Conservation (phyloP, 2,888 invertebrate genomes). For the Oasisia sp. region DNA sequence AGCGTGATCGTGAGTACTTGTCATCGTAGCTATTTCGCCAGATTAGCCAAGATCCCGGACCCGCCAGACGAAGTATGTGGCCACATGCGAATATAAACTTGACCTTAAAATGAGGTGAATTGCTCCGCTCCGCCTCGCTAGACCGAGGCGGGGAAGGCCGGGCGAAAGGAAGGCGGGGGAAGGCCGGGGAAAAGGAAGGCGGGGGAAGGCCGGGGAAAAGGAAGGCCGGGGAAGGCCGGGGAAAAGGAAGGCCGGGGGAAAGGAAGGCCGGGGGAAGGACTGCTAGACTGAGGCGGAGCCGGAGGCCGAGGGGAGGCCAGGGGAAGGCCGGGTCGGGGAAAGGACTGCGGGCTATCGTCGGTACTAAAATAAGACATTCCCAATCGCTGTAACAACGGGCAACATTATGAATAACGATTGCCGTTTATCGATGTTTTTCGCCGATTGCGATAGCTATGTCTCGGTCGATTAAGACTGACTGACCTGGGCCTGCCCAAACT, state of each 20-base stretch:
- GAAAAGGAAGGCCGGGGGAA: no score
- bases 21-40: not conserved
- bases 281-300: no score
- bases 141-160: not conserved
- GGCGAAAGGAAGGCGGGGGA: no score
- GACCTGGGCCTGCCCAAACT: not conserved
- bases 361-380: not conserved
- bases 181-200: no score
- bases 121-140: not conserved
- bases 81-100: not conserved
- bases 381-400: not conserved
- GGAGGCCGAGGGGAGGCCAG: no score
- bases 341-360: not conserved
- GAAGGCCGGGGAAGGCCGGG: not conserved
- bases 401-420: not conserved
- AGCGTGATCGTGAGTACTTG: constrained; percentile 7
- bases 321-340: no score
- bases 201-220: no score
- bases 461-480: constrained; percentile 10
- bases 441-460: not conserved
- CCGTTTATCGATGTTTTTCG: not conserved
- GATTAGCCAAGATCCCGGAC: not conserved
- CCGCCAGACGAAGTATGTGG: constrained; percentile 7
- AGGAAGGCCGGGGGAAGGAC: not conserved
- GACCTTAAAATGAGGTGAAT: constrained; percentile 8